Evolutionary conservation across 2,888 invertebrate genomes (phyloP), one percentile per base, ranked within the genome.

Genomic region (Clusia tigrina): DNA sequence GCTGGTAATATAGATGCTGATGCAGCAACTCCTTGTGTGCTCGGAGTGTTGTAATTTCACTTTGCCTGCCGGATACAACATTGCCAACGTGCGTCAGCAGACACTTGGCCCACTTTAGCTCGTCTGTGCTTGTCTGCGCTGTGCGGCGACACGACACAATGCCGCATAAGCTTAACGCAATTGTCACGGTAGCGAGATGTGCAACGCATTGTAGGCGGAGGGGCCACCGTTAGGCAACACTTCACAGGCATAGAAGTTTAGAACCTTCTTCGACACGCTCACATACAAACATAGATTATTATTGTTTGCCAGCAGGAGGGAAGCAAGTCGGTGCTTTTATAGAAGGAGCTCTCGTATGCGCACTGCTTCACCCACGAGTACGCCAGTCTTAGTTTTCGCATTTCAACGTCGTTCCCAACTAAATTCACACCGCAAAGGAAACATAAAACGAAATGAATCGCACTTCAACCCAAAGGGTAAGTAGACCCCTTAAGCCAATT

Each of bases 381-480:
- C n/a, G n/a, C n/a, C n/a, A n/a, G n/a, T n/a, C n/a, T n/a, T n/a
- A n/a, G 20, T 48, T 22, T 20, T 20, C 22, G 3, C 18, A 20
- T 48, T 6, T 22, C 22, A 5, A 55, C 17, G 37, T 10, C 15
- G 2, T 32, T 20, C 18, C 23, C 58, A 26, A 26, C 46, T 15
- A 2, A 60, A 68, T 67, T 66, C 67, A 66, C 67, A 66, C 63
- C 71, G 70, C 76, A 73, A 70, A 68, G 71, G 73, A 67, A 74
- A 70, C 71, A 75, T 75, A 71, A 75, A 72, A 73, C 68, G 76
- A 76, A 76, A 75, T 77, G 74, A 76, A 75, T 77, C 70, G 76
- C 75, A 77, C 73, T 76, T 76, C 70, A 74, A 74, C 70, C 72
- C 73, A 67, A 70, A 61, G 67, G 52, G 59, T 2, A 25, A 26